Evolutionary conservation across 2,888 invertebrate species (phyloP).

Genomic region (Andricus curvator): DNA sequence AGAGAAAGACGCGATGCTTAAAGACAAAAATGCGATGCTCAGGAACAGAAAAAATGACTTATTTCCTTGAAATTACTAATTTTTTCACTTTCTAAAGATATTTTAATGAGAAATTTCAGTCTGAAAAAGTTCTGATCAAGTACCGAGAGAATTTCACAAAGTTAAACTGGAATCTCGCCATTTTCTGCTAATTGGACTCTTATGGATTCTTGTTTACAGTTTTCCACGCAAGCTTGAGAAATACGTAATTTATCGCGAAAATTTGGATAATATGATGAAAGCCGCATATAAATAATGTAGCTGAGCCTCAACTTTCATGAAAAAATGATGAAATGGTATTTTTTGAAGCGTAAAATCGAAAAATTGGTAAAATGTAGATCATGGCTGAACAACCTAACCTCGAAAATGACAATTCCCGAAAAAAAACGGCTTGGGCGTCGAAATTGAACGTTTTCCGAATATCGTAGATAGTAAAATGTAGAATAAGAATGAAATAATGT

Average conservation of each 20-base stretch:
- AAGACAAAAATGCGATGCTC: neutral
- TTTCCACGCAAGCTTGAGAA: conserved; percentile 27
- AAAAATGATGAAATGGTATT: neutral
- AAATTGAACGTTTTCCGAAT: neutral
- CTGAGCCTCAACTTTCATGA: neutral
- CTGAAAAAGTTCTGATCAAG: neutral
- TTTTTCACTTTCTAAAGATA: conserved; percentile 8
- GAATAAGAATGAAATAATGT: neutral
- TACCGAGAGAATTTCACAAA: conserved; percentile 2
- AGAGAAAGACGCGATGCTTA: conserved; percentile 28
- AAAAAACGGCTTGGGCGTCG: neutral
- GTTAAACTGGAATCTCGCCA: conserved; percentile 37
- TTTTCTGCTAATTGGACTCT: conserved; percentile 35
- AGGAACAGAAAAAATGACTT: neutral
- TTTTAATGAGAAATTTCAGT: neutral
- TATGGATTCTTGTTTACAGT: conserved; percentile 35
- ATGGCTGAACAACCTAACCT: conserved; percentile 34
- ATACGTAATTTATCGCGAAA: conserved; percentile 10
- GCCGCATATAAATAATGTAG: neutral
- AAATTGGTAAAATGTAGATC: neutral
- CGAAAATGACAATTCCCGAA: conserved; percentile 3
- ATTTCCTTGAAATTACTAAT: neutral
- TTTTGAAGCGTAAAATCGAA: conserved; percentile 2
- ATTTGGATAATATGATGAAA: neutral
- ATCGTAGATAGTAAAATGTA: neutral